Evolutionary conservation across 37 sponge, comb jelly and placozoan genomes (phyloP).

Genomic region (Haliclona indistincta): DNA sequence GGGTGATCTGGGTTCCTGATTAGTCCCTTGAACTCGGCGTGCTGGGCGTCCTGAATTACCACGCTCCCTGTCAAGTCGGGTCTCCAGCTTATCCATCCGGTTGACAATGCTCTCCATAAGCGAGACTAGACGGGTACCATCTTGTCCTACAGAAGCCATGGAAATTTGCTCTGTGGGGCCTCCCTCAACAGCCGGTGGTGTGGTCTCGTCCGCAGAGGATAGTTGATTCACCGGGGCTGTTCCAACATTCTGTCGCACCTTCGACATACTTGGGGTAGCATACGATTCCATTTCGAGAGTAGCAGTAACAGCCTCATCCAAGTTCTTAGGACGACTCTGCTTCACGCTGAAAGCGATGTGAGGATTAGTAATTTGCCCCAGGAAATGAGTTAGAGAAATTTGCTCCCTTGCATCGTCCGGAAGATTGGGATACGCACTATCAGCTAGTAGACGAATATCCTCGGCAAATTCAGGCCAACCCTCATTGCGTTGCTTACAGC

Average conservation of each 20-base stretch:
- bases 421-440: slow-evolving; percentile 41
- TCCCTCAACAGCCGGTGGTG: not conserved
- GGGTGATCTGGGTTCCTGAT: too few relatives aligned
- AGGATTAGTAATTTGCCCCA: not conserved
- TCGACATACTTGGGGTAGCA: not conserved
- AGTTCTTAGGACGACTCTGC: not conserved
- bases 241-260: not conserved
- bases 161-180: too few relatives aligned
- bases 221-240: not conserved
- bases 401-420: slow-evolving; percentile 3
- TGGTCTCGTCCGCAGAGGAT: not conserved
- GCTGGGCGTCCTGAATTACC: too few relatives aligned
- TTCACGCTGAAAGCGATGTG: not conserved
- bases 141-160: too few relatives aligned
- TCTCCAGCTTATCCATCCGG: too few relatives aligned
- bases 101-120: too few relatives aligned
- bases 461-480: slow-evolving; percentile 48
- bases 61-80: too few relatives aligned
- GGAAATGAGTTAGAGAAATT: slow-evolving; percentile 11
- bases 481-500: slow-evolving; percentile 23
- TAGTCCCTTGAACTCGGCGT: too few relatives aligned
- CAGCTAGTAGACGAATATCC: slow-evolving; percentile 17
- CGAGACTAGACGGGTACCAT: too few relatives aligned
- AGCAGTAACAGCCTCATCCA: not conserved
- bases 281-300: not conserved